Evolutionary conservation across 2,113 vertebrate species (phyloP), one percentile per base, ranked within the genome.

Genomic region (Canis aureus): DNA sequence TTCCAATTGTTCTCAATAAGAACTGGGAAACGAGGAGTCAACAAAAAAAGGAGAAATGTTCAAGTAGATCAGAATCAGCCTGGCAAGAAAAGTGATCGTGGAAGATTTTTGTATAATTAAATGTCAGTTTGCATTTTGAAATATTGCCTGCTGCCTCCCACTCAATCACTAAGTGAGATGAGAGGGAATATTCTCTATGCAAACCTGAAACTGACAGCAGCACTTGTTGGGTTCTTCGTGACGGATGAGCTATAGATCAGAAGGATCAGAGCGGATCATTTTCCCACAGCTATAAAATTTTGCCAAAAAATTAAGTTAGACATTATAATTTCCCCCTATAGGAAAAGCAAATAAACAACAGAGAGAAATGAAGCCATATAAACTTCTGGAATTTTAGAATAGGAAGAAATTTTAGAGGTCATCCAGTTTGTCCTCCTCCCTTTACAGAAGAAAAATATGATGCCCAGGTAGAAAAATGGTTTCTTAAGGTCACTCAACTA

Each of bases 91-190:
- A 95, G 55, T 83, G 95, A 98, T 98, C 69, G 20, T 11, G 73
- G 93, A 97, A 97, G 93, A 94, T 97, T 98, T 97, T 96, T 96
- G 89, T 97, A 87, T 97, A 98, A 98, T 98, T 97, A 98, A 97
- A 98, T 98, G 97, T 97, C 97, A 96, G 91, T 98, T 97, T 97
- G 93, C 95, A 97, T 97, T 97, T 98, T 97, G 97, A 98, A 97
- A 97, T 98, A 98, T 92, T 97, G 96, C 96, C 95, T 91, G 86
- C 91, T 97, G 93, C 97, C 93, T 97, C 97, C 96, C 91, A 97
- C 97, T 98, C 97, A 94, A 27, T 97, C 86, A 93, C 67, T 85
- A 94, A 94, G 91, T 89, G 67, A 95, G 93, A 97, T 69, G 96
- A 93, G 73, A 97, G 62, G 71, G 81, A 93, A 76, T 74, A 60